phyloP scores from a whole-genome alignment of 2,113 vertebrate genomes.

The Ceyx cyanopectus region DNA sequence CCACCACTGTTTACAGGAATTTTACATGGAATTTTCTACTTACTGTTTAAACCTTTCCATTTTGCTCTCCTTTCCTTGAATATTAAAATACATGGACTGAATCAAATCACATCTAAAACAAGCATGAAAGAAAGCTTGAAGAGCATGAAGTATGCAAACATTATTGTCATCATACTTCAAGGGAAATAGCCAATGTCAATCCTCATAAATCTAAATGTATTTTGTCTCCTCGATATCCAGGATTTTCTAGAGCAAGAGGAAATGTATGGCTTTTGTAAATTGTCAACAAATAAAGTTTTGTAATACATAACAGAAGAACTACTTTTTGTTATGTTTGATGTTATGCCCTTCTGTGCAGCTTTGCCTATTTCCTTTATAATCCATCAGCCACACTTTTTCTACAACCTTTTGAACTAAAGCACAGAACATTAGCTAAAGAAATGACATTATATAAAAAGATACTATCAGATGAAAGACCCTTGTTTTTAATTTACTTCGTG shows the following conservation, averaged over 20 bases:
- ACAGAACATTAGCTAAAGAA: conserved; percentile 81
- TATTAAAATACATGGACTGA: background rate
- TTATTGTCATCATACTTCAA: background rate
- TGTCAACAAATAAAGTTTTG: background rate
- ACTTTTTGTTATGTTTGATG: background rate
- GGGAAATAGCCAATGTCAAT: background rate
- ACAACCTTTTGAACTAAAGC: conserved; percentile 76
- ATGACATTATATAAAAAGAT: conserved; percentile 82
- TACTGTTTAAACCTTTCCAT: background rate
- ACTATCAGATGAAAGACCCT: conserved; percentile 75
- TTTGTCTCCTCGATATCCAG: background rate
- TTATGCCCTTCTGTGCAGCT: conserved; percentile 31
- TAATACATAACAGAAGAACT: background rate
- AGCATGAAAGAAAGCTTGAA: background rate
- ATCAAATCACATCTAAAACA: background rate
- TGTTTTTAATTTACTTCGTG: conserved; percentile 87
- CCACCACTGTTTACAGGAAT: background rate
- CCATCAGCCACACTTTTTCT: conserved; percentile 58
- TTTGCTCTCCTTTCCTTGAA: background rate
- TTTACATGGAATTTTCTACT: background rate
- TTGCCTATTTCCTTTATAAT: conserved; percentile 63
- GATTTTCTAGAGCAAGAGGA: background rate
- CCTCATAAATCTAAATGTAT: background rate
- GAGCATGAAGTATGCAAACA: background rate
- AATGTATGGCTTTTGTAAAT: background rate